A percentile compares a stretch with the other conserved stretches of the same genome.
Conservation (phyloP, 2,797 vertebrate genomes). For the Loriculus beryllinus region DNA sequence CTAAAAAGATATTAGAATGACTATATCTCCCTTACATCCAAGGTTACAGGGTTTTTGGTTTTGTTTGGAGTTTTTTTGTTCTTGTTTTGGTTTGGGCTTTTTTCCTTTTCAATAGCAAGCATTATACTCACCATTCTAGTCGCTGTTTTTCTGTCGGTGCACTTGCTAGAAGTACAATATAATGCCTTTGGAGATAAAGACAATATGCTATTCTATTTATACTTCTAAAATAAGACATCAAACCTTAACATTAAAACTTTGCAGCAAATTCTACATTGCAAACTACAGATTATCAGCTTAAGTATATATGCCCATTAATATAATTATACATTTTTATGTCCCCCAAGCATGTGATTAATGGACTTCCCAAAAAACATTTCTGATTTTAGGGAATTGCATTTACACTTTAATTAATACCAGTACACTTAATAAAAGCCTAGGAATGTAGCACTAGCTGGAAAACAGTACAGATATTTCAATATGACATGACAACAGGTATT, state of each 20-base stretch:
- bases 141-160: slow-evolving; percentile 87
- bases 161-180: slow-evolving; percentile 88
- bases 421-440: neutral
- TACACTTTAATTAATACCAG: neutral
- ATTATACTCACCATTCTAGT: slow-evolving; percentile 86
- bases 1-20: neutral
- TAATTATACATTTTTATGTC: neutral
- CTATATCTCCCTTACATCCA: neutral
- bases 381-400: neutral
- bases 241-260: slow-evolving; percentile 34
- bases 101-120: neutral
- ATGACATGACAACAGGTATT: neutral
- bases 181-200: slow-evolving; percentile 92
- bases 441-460: neutral
- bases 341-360: neutral
- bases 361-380: neutral
- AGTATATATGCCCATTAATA: neutral
- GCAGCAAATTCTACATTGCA: neutral
- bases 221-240: slow-evolving; percentile 67
- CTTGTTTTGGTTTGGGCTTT: neutral
- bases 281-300: neutral
- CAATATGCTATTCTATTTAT: slow-evolving; percentile 78
- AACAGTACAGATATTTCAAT: neutral
- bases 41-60: neutral
- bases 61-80: neutral